Evolutionary conservation across 2,888 invertebrate genomes (phyloP).

Genomic region (Drosophila fungiperda): DNA sequence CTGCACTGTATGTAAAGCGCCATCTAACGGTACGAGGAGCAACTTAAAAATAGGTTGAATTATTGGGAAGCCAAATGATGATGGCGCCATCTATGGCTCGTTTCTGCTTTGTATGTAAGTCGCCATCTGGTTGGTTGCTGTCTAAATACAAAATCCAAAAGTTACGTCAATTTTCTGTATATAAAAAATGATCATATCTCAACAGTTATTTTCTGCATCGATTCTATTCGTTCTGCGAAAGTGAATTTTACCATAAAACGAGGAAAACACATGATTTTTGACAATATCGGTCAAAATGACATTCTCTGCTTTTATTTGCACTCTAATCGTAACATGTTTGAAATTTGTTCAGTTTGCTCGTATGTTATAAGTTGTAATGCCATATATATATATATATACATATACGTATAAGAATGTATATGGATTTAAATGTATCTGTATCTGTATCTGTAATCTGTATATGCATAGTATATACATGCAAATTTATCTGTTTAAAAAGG

Average conservation of each 20-base stretch:
- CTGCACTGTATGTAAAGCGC: not conserved
- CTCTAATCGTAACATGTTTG: conserved; percentile 55
- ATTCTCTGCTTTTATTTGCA: conserved; percentile 57
- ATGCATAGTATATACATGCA: conserved; percentile 26
- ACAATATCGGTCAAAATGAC: conserved; percentile 31
- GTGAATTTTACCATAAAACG: not conserved
- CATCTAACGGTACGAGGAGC: not conserved
- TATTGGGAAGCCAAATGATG: not conserved
- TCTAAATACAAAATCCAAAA: too few relatives aligned
- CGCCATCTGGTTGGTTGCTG: not conserved
- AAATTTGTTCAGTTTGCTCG: conserved; percentile 41
- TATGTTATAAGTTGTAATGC: conserved; percentile 25
- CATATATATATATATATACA: conserved; percentile 7
- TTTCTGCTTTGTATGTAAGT: rapidly evolving
- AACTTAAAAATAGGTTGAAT: not conserved
- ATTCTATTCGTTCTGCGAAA: not conserved
- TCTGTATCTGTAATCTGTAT: conserved; percentile 8
- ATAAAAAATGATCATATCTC: not conserved
- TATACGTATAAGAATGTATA: conserved; percentile 1
- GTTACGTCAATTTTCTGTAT: not conserved
- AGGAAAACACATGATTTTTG: not conserved
- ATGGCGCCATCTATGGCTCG: not conserved
- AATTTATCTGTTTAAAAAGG: conserved; percentile 24
- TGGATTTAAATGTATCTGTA: conserved; percentile 19
- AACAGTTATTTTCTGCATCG: not conserved